These are phyloP conservation scores for Rotaria magnacalcarata DNA, from an alignment of 2,888 invertebrate species.

Conservation along the genomic window DNA sequence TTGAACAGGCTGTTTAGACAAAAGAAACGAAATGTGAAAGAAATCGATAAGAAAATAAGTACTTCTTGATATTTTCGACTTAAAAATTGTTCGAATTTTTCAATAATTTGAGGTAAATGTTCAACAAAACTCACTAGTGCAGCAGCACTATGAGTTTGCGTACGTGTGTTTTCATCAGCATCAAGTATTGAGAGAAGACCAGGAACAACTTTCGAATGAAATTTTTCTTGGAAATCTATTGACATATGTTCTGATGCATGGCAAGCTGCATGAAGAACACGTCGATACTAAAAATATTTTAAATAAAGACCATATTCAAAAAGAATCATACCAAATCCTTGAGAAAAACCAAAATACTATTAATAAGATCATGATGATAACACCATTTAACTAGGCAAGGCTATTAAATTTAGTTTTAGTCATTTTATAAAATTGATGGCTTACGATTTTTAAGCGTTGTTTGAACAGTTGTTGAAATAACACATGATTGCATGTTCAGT, in stretches of 20 bases:
- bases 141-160: slow-evolving; percentile 82
- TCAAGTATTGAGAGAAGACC: slow-evolving; percentile 80
- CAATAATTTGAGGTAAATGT: slow-evolving; percentile 84
- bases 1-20: slow-evolving; percentile 68
- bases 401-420: neutral
- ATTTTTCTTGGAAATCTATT: slow-evolving; percentile 96
- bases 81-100: slow-evolving; percentile 65
- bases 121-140: slow-evolving; percentile 93
- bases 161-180: slow-evolving; percentile 83
- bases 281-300: slow-evolving; percentile 68
- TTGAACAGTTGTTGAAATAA: slow-evolving; percentile 76
- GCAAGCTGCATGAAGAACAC: slow-evolving; percentile 91
- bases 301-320: neutral
- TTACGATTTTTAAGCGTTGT: slow-evolving; percentile 73
- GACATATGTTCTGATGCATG: slow-evolving; percentile 98
- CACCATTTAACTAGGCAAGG: slow-evolving; percentile 60
- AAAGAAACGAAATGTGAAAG: slow-evolving; percentile 45
- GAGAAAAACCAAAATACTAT: slow-evolving; percentile 78
- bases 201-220: slow-evolving; percentile 80
- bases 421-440: slow-evolving; percentile 46
- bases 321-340: slow-evolving; percentile 68
- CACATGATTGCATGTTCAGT: too few relatives aligned
- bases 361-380: slow-evolving; percentile 81
- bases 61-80: slow-evolving; percentile 49
- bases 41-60: slow-evolving; percentile 73